A percentile compares a stretch with the other conserved stretches of the same genome.
Evolutionary conservation across 2,888 invertebrate species (phyloP).

Genomic region (Temnothorax ravouxi): DNA sequence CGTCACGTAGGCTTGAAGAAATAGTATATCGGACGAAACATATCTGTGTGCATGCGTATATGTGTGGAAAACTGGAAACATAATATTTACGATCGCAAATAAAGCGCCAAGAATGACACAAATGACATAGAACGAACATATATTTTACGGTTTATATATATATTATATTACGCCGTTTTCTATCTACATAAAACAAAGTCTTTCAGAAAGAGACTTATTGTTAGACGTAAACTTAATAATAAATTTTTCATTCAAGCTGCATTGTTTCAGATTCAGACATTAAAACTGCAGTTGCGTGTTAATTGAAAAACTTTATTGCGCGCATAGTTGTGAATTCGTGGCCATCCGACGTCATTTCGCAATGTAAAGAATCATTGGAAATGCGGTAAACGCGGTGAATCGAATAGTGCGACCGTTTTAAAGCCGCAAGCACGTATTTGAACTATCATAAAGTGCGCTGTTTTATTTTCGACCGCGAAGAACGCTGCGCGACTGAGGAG

Average conservation of each 20-base stretch:
- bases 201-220: not conserved
- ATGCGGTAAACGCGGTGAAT: slow-evolving; percentile 29
- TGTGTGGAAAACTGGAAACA: not conserved
- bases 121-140: not conserved
- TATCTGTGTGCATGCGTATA: not conserved
- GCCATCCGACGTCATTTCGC: not conserved
- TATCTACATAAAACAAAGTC: not conserved
- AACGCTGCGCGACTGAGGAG: not conserved
- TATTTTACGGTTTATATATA: not conserved
- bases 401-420: slow-evolving; percentile 24
- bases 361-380: slow-evolving; percentile 16
- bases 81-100: slow-evolving; percentile 34
- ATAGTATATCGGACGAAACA: not conserved
- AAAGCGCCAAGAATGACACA: slow-evolving; percentile 20
- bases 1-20: slow-evolving; percentile 44
- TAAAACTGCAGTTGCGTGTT: not conserved
- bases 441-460: slow-evolving; percentile 29
- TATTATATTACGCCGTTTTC: no score
- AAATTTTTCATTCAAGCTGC: not conserved
- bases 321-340: slow-evolving; percentile 4
- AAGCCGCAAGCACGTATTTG: slow-evolving; percentile 31
- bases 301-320: slow-evolving; percentile 12
- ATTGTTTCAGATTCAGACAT: slow-evolving; percentile 12
- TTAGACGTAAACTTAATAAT: not conserved
- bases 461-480: slow-evolving; percentile 21